phyloP scores from a whole-genome alignment of 2,113 vertebrate species.

The Hipposideros armiger region DNA sequence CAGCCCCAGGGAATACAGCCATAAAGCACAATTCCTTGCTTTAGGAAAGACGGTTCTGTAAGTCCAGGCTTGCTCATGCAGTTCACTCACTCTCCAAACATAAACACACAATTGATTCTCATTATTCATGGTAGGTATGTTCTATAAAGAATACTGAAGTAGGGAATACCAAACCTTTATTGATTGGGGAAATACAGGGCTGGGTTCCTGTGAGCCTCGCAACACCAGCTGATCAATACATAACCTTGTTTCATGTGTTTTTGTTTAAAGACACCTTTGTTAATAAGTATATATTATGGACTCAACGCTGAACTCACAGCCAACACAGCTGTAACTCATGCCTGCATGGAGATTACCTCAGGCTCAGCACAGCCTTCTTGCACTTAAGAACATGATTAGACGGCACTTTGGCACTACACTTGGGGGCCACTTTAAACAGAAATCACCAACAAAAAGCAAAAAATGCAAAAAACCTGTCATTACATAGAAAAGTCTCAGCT shows the following conservation, averaged over 20 bases:
- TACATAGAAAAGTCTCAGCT: background rate
- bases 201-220: background rate
- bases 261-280: background rate
- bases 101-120: background rate
- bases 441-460: background rate
- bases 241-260: background rate
- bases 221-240: too few relatives aligned
- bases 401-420: background rate
- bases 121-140: too few relatives aligned
- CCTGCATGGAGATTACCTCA: background rate
- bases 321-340: background rate
- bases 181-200: background rate
- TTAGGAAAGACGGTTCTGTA: background rate
- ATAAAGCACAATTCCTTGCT: background rate
- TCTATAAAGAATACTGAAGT: background rate
- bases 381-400: background rate
- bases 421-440: background rate
- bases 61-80: background rate
- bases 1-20: too few relatives aligned
- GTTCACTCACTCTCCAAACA: background rate
- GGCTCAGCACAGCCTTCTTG: background rate
- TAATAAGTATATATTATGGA: background rate
- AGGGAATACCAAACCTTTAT: too few relatives aligned
- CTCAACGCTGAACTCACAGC: background rate
- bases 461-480: background rate